phyloP scores from a whole-genome alignment of 1,140 invertebrate species.

The Vanessa tameamea region DNA sequence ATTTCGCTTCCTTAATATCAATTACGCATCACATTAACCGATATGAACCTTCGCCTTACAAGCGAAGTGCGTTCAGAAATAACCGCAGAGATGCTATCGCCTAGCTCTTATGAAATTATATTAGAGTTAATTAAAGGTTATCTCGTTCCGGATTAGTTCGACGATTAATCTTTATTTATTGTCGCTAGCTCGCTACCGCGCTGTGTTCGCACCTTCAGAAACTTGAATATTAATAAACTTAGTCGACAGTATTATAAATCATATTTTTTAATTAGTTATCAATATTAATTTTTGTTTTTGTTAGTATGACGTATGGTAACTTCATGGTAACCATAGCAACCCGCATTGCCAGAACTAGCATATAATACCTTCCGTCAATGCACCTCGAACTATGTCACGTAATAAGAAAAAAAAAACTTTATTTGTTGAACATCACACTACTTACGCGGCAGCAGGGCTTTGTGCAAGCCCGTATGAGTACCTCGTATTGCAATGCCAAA shows the following conservation, averaged over 20 bases:
- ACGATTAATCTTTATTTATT: conserved; percentile 59
- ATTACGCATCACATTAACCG: conserved; percentile 12
- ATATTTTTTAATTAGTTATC: background rate
- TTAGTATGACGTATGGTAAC: background rate
- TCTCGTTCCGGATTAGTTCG: conserved; percentile 42
- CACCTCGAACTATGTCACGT: no score
- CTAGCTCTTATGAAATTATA: conserved; percentile 32
- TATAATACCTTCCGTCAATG: no score
- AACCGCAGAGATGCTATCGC: conserved; percentile 15
- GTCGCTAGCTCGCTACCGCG: conserved; percentile 15
- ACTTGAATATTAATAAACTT: background rate
- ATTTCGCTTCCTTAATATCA: background rate
- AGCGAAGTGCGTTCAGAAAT: conserved; percentile 8
- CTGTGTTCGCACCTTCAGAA: background rate
- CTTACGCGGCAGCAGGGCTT: no score
- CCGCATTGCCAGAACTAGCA: no score
- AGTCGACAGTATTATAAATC: background rate
- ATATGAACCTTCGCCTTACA: conserved; percentile 3
- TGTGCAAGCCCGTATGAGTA: no score
- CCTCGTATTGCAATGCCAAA: no score
- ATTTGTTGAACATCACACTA: no score
- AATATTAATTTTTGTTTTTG: background rate
- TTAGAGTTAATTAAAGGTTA: conserved; percentile 55
- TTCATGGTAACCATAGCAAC: no score
- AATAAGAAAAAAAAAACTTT: no score